A percentile compares a stretch with the other conserved stretches of the same genome.
Evolutionary conservation across 2,888 invertebrate species (phyloP).

Genomic region (Ypsolopha scabrella): DNA sequence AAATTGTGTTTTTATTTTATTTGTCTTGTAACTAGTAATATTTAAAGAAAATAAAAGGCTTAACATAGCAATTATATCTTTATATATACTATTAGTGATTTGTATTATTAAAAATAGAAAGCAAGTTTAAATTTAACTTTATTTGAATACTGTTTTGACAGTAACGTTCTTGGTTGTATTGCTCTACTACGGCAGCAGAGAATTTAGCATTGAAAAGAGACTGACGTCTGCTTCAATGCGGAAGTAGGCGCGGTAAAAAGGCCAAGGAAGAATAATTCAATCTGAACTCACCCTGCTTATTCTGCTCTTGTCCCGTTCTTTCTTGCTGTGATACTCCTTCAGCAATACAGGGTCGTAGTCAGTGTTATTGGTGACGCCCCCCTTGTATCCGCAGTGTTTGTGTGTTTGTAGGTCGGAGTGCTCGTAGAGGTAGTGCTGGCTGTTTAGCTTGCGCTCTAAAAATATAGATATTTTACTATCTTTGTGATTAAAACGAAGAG

Average conservation of each 20-base stretch:
- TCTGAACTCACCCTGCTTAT: constrained; percentile 72
- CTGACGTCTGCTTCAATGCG: not conserved
- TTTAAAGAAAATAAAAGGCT: too few relatives aligned
- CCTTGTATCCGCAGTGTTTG: constrained; percentile 70
- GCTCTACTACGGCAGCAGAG: too few relatives aligned
- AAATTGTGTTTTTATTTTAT: too few relatives aligned
- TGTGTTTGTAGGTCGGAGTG: constrained; percentile 72
- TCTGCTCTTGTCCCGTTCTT: constrained; percentile 64
- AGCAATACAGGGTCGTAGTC: constrained; percentile 55
- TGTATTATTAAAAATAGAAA: too few relatives aligned
- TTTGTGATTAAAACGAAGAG: too few relatives aligned
- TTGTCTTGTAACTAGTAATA: too few relatives aligned
- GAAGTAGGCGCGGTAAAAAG: not conserved
- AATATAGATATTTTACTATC: constrained; percentile 11
- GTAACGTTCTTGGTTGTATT: too few relatives aligned
- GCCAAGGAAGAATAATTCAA: too few relatives aligned
- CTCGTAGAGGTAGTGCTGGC: constrained; percentile 74
- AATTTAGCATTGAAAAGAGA: not conserved
- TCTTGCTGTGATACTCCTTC: constrained; percentile 36
- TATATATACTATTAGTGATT: too few relatives aligned
- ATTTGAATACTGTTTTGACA: too few relatives aligned
- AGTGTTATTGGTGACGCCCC: constrained; percentile 70
- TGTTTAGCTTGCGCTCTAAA: constrained; percentile 50
- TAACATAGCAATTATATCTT: too few relatives aligned
- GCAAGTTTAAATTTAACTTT: too few relatives aligned